Percentiles rank a stretch among this genome's conserved stretches.
phyloP scores from a whole-genome alignment of 1,140 invertebrate species.

The Xylocopa sonorina region DNA sequence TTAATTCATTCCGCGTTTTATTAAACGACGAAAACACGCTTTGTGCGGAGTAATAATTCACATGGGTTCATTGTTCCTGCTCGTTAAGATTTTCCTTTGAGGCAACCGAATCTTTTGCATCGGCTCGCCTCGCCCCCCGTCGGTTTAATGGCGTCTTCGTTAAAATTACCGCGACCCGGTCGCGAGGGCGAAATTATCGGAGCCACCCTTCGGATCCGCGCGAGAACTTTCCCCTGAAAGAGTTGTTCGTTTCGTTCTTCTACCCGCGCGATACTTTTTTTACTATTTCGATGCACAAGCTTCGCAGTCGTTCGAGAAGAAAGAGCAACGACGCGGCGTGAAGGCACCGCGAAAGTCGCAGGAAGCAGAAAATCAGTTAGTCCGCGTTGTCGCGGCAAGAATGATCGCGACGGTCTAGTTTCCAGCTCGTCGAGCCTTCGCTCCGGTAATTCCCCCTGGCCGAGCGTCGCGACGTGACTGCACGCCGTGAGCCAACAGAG shows the following conservation, averaged over 20 bases:
- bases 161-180: conserved; percentile 30
- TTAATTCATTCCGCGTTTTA: conserved; percentile 54
- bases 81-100: conserved; percentile 55
- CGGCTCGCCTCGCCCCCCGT: conserved; percentile 6
- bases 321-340: no score
- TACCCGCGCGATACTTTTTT: no score
- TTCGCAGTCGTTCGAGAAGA: no score
- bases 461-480: conserved; percentile 37
- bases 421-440: conserved; percentile 17
- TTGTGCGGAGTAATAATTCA: conserved; percentile 48
- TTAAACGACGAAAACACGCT: conserved; percentile 49
- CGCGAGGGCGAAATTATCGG: neutral
- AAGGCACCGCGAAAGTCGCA: no score
- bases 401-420: conserved; percentile 12
- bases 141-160: conserved; percentile 37
- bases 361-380: neutral
- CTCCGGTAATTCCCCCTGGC: conserved; percentile 10
- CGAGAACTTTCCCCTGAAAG: neutral
- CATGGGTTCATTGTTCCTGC: conserved; percentile 48
- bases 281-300: no score
- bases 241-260: neutral
- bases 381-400: neutral
- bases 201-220: neutral
- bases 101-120: conserved; percentile 48
- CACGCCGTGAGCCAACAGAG: neutral